phyloP scores from a whole-genome alignment of 2,113 vertebrate species.

The Oryzias celebensis region DNA sequence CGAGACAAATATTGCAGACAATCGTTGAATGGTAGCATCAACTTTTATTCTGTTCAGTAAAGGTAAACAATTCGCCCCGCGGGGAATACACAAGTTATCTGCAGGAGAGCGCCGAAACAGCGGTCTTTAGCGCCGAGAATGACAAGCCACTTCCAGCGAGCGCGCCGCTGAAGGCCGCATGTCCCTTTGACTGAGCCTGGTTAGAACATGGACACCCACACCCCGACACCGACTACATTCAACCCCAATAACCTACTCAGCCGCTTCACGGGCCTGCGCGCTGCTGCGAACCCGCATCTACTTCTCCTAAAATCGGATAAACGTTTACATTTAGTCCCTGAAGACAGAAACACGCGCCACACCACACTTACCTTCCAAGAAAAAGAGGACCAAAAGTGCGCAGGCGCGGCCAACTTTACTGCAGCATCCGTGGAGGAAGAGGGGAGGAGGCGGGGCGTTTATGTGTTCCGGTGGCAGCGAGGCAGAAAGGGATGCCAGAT shows the following conservation, averaged over 20 bases:
- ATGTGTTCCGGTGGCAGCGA: constrained; percentile 46
- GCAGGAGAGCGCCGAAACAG: neutral
- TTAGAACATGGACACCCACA: constrained; percentile 41
- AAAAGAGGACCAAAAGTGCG: constrained; percentile 79
- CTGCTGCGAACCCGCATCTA: neutral
- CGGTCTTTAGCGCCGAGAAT: neutral
- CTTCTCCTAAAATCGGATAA: neutral
- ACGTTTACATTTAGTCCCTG: constrained; percentile 38
- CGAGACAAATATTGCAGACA: constrained; percentile 1
- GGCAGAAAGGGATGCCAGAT: constrained; percentile 66
- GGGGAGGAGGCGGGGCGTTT: constrained; percentile 51
- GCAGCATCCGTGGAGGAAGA: constrained; percentile 72
- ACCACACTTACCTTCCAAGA: constrained; percentile 83
- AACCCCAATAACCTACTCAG: neutral
- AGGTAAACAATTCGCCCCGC: too few species aligned
- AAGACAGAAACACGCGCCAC: constrained; percentile 78
- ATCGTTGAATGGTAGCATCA: too few species aligned
- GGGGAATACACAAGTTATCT: too few species aligned
- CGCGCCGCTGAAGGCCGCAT: constrained; percentile 59
- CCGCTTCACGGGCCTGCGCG: neutral
- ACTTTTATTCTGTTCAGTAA: too few species aligned
- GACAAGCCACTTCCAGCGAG: constrained; percentile 39
- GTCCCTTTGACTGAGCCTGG: constrained; percentile 53
- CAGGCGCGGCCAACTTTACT: constrained; percentile 83
- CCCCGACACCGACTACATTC: constrained; percentile 15